Evolutionary conservation across 2,797 vertebrate species (phyloP).

Genomic region (Enteromius unitaeniatus): DNA sequence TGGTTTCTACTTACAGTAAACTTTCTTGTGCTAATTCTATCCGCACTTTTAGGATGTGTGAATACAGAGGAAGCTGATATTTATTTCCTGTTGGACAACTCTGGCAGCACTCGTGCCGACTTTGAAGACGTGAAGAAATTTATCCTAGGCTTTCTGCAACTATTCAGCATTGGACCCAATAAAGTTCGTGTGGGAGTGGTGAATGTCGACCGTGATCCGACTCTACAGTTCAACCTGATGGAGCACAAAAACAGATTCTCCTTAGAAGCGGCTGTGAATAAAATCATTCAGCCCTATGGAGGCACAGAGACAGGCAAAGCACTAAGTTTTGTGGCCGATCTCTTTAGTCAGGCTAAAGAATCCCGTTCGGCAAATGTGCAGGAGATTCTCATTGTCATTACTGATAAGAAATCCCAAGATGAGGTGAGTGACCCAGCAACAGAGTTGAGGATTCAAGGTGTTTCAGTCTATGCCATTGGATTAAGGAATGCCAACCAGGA

Average conservation of each 20-base stretch:
- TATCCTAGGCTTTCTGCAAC: conserved; percentile 75
- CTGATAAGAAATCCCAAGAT: conserved; percentile 81
- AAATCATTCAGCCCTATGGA: conserved; percentile 73
- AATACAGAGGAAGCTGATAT: conserved; percentile 87
- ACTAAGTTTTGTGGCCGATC: conserved; percentile 72
- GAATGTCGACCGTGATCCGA: conserved; percentile 71
- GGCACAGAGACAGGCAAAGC: conserved; percentile 79
- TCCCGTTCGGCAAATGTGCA: conserved; percentile 68
- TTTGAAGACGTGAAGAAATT: conserved; percentile 86
- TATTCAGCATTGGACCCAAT: conserved; percentile 78
- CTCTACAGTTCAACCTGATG: conserved; percentile 74
- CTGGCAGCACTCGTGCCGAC: conserved; percentile 78
- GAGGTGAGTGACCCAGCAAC: conserved; percentile 73
- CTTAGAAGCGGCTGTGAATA: conserved; percentile 73
- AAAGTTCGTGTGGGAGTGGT: conserved; percentile 80
- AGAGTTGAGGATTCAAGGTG: conserved; percentile 67
- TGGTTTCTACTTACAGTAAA: not conserved
- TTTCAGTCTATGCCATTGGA: conserved; percentile 83
- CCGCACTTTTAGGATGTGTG: conserved; percentile 74
- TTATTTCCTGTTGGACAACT: conserved; percentile 87
- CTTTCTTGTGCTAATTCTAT: not conserved
- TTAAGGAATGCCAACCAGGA: conserved; percentile 69
- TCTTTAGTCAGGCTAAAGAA: conserved; percentile 69
- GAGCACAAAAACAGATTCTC: conserved; percentile 53
- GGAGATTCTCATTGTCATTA: conserved; percentile 83